phyloP scores from a whole-genome alignment of 2,113 vertebrate genomes.

The Hiodon tergisus region DNA sequence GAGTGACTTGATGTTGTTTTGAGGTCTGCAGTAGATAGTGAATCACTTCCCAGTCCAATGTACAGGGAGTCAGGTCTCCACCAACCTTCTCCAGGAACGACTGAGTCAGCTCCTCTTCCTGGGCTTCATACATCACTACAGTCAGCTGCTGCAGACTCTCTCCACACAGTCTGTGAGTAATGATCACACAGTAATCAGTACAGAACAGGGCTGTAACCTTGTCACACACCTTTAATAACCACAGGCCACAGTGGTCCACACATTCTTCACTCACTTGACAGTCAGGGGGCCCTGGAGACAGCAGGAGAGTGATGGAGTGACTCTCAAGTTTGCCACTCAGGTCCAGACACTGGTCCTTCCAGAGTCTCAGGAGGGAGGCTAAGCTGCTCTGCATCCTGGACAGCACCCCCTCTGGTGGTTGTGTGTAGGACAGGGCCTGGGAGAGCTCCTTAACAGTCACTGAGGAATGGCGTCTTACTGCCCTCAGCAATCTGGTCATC shows the following conservation, averaged over 20 bases:
- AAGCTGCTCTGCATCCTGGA: slow-evolving; percentile 23
- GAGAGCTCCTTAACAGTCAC: slow-evolving; percentile 25
- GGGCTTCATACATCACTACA: slow-evolving; percentile 30
- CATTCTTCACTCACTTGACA: slow-evolving; percentile 25
- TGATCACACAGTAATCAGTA: background rate
- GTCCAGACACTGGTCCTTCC: slow-evolving; percentile 30
- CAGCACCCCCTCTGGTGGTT: background rate
- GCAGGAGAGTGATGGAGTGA: slow-evolving; percentile 16
- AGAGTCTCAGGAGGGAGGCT: slow-evolving; percentile 26
- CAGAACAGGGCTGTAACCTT: background rate
- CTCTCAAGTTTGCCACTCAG: slow-evolving; percentile 17
- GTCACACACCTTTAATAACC: background rate
- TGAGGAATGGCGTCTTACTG: background rate
- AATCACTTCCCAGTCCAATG: no score
- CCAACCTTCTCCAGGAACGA: slow-evolving; percentile 30
- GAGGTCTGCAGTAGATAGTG: background rate
- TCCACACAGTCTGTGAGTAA: slow-evolving; percentile 16
- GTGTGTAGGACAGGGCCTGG: slow-evolving; percentile 2
- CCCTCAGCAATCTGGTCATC: slow-evolving; percentile 9
- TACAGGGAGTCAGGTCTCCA: slow-evolving; percentile 25
- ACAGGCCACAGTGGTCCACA: background rate
- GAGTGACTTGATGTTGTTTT: slow-evolving; percentile 8
- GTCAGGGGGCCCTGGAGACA: slow-evolving; percentile 16
- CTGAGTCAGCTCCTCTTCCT: slow-evolving; percentile 27
- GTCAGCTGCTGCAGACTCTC: slow-evolving; percentile 26